Percentiles rank a stretch among this genome's conserved stretches.
phyloP scores from a whole-genome alignment of 2,113 vertebrate species.

The Copsychus sechellarum region DNA sequence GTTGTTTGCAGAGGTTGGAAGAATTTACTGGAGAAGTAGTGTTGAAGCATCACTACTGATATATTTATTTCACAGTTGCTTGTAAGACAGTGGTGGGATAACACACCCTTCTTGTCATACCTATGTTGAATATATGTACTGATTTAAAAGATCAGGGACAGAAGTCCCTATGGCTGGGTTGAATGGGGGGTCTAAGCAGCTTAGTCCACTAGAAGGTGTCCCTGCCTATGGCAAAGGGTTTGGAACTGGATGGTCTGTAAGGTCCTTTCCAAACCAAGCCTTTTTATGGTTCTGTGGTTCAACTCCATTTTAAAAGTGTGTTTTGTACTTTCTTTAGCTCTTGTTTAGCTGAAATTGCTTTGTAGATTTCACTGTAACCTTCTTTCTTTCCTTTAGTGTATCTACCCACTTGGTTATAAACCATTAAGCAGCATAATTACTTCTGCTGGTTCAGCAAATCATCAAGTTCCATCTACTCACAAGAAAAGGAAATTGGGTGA shows the following conservation, averaged over 20 bases:
- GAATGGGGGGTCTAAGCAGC: not conserved
- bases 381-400: constrained; percentile 79
- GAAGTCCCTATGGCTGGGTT: not conserved
- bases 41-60: not conserved
- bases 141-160: not conserved
- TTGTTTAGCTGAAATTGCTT: not conserved
- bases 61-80: not conserved
- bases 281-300: not conserved
- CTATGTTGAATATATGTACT: not conserved
- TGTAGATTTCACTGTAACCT: constrained; percentile 7
- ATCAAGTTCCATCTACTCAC: constrained; percentile 13
- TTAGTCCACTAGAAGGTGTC: not conserved
- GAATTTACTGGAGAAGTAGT: not conserved
- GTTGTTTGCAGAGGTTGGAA: not conserved
- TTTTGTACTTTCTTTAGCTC: not conserved
- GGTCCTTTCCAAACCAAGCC: not conserved
- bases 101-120: not conserved
- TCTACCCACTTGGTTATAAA: constrained; percentile 89
- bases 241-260: not conserved
- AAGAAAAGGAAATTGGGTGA: constrained; percentile 76
- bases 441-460: constrained; percentile 67
- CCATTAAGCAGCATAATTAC: constrained; percentile 82
- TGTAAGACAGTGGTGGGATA: not conserved
- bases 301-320: not conserved
- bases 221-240: not conserved